Base-by-base conservation (phyloP, 2,888 invertebrate species). In the Ctenicera cuprea region DNA sequence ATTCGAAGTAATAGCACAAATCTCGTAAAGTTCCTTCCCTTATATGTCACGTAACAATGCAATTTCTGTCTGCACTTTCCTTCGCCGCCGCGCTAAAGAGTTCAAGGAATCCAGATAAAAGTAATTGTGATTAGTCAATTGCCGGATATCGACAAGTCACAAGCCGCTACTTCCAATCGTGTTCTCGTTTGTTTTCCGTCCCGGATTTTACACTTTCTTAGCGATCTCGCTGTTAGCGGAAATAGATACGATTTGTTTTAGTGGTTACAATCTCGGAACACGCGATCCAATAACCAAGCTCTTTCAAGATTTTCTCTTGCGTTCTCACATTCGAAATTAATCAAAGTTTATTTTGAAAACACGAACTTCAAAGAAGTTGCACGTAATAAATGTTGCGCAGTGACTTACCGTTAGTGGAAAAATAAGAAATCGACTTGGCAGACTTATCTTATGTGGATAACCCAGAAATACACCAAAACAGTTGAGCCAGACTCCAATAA, bases 401-500 rank as follows among this genome's bases (percentile, higher is more conserved):
- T 50, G 16, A 50, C 16, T 50, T 50, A 20, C 50, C 20, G 22
- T 3, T 26, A 26, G 11, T 26, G n/a, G 37, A 57, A 26, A 57
- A 57, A 57, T 14, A 38, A 57, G 18, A 57, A 37, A 57, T 57
- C 54, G 8, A 38, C 38, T 57, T 37, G 57, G 57, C 57, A 33
- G 18, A 37, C 57, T 37, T 20, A 38, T 38, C 38, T 12, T 0
- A 38, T 38, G 59, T 37, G 33, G 50, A 57, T 57, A 30, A 30
- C 52, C 52, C 14, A 26, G n/a, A 33, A 54, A 18, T 38, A 38
- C 38, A 38, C 5, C 26, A 30, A 45, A 62, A 54, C 45, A 68
- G 61, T 59, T 16, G 33, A 50, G 41, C 52, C 26, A 14, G 54
- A 70, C 54, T 38, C 41, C 62, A 70, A 70, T 70, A 70, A 70